Conservation (phyloP, 2,113 vertebrate genomes). For the Myotis yumanensis region DNA sequence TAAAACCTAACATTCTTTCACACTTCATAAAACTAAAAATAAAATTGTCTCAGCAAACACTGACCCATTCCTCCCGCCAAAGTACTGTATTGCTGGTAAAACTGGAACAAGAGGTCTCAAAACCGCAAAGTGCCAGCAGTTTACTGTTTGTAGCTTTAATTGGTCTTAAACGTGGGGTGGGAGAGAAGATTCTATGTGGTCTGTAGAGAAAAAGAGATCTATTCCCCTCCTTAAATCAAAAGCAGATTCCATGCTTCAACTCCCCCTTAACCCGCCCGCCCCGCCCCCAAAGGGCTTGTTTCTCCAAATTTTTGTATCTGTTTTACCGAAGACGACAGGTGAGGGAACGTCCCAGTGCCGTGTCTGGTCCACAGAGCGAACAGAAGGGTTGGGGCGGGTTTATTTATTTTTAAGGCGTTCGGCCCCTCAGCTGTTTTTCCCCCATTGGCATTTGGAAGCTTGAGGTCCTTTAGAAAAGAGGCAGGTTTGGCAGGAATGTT, state of each 20-base stretch:
- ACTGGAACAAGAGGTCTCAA: conserved; percentile 8
- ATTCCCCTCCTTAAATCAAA: conserved; percentile 44
- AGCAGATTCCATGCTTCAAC: conserved; percentile 10
- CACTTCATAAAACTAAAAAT: conserved; percentile 74
- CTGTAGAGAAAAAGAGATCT: conserved; percentile 52
- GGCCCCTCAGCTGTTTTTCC: conserved; percentile 57
- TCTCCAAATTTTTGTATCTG: neutral
- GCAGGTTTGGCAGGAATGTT: conserved; percentile 56
- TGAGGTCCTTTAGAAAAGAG: conserved; percentile 42
- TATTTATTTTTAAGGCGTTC: conserved; percentile 54
- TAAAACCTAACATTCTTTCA: conserved; percentile 72
- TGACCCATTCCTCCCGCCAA: conserved; percentile 50
- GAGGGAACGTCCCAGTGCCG: neutral
- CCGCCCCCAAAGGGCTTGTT: neutral
- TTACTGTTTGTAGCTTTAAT: conserved; percentile 52
- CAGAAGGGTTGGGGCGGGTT: conserved; percentile 22
- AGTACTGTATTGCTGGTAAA: conserved; percentile 56
- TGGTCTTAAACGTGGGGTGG: conserved; percentile 53
- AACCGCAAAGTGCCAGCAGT: neutral
- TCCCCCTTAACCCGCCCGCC: neutral
- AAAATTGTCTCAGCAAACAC: conserved; percentile 63
- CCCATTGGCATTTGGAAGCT: conserved; percentile 50
- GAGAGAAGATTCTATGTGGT: neutral
- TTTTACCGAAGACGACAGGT: neutral
- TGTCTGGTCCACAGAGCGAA: conserved; percentile 35